These are phyloP conservation scores for Aphelinus certus DNA, from an alignment of 1,140 invertebrate genomes.

Conservation along the genomic window DNA sequence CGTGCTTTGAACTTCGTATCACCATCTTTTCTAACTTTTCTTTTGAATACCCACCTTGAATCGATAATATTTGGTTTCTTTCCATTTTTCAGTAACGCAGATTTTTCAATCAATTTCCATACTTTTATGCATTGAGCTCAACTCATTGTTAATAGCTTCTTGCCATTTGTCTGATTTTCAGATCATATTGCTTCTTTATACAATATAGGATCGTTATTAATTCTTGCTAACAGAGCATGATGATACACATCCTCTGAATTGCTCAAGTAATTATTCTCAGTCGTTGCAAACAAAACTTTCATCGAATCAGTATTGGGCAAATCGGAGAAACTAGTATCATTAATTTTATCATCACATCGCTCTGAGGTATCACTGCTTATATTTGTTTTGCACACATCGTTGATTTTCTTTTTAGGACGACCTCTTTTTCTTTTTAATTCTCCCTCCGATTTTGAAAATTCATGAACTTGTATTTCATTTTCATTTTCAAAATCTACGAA, in stretches of 20 bases:
- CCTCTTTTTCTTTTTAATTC: background rate
- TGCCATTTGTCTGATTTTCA: slow-evolving; percentile 9
- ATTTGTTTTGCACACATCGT: no score
- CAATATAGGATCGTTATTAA: slow-evolving; percentile 4
- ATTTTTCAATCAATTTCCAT: slow-evolving; percentile 17
- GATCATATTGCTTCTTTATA: slow-evolving; percentile 33
- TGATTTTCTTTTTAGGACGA: background rate
- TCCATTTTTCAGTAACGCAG: background rate
- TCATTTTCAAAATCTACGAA: background rate
- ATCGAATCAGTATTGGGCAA: no score
- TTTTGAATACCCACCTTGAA: slow-evolving; percentile 36
- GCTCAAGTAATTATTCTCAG: no score
- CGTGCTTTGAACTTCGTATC: slow-evolving; percentile 23
- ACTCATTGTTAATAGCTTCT: slow-evolving; percentile 28
- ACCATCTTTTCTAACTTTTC: background rate
- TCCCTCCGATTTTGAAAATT: background rate
- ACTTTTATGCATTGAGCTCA: slow-evolving; percentile 32
- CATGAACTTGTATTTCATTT: background rate
- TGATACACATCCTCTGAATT: no score
- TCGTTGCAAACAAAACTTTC: no score
- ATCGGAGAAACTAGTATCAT: no score
- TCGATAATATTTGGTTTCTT: slow-evolving; percentile 34
- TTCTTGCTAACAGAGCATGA: no score
- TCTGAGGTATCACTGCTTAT: background rate
- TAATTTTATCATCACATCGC: no score